phyloP scores from a whole-genome alignment of 2,797 vertebrate species.

The Cheirogaleus major region DNA sequence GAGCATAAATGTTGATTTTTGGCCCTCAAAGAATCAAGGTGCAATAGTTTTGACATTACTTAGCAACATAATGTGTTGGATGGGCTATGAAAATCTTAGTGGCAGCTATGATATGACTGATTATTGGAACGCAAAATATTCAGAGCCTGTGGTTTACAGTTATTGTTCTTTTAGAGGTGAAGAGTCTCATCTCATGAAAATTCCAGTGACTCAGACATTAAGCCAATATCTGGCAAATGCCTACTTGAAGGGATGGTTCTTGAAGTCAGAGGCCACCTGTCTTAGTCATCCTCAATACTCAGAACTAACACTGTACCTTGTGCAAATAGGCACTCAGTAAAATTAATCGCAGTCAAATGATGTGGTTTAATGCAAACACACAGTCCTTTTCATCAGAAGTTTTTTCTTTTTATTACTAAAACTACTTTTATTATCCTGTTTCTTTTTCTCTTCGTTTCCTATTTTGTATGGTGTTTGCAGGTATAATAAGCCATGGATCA shows the following conservation, averaged over 20 bases:
- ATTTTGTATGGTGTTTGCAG: slow-evolving; percentile 9
- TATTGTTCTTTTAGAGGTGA: neutral
- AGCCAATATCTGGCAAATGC: neutral
- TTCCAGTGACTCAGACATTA: neutral
- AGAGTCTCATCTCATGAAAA: neutral
- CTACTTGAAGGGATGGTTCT: neutral
- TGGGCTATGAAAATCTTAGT: neutral
- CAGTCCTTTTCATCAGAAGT: neutral
- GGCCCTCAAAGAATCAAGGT: neutral
- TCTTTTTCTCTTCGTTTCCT: slow-evolving; percentile 46
- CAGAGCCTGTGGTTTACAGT: neutral
- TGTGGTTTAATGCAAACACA: neutral
- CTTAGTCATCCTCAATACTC: neutral
- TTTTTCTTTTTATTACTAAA: slow-evolving; percentile 28
- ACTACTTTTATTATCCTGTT: neutral
- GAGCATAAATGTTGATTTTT: neutral
- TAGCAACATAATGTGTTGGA: neutral
- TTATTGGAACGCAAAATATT: neutral
- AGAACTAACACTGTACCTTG: neutral
- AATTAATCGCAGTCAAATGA: neutral
- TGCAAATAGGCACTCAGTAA: neutral
- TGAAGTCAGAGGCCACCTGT: neutral
- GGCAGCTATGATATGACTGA: neutral
- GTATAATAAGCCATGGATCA: slow-evolving; percentile 49
- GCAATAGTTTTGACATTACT: slow-evolving; percentile 10